These are phyloP conservation scores for Tipula confusa DNA, from an alignment of 2,888 invertebrate species.

Conservation along the genomic window DNA sequence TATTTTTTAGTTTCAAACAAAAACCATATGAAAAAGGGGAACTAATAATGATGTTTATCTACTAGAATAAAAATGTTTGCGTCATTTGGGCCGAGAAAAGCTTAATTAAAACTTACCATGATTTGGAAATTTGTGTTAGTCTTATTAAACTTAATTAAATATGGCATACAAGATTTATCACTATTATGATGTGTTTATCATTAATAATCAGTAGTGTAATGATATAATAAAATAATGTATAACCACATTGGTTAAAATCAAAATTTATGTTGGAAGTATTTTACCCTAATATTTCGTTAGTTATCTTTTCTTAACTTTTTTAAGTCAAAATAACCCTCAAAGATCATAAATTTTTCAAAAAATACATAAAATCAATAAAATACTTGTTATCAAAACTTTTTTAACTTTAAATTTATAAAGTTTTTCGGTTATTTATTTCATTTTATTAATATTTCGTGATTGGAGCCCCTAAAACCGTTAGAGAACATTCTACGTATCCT, in stretches of 20 bases:
- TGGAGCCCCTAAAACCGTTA: background rate
- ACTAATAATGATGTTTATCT: too few relatives aligned
- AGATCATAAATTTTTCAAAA: background rate
- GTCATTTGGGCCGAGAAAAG: background rate
- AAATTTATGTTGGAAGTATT: background rate
- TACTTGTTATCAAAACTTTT: background rate
- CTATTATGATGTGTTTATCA: too few relatives aligned
- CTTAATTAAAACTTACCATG: background rate
- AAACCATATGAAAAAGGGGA: too few relatives aligned
- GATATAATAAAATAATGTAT: too few relatives aligned
- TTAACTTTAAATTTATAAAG: constrained; percentile 3
- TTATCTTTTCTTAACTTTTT: background rate
- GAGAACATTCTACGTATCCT: background rate
- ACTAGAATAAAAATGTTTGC: too few relatives aligned
- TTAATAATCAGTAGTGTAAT: too few relatives aligned
- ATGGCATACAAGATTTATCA: background rate
- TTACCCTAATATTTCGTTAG: background rate
- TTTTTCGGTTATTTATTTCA: background rate
- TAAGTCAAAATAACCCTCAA: constrained; percentile 12
- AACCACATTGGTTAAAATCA: background rate
- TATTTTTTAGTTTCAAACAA: background rate
- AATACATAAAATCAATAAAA: background rate
- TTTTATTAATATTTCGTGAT: constrained; percentile 21
- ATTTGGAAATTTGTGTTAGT: background rate
- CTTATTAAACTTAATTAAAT: background rate